Conservation (phyloP, 2,888 invertebrate species). For the Noctua comes region DNA sequence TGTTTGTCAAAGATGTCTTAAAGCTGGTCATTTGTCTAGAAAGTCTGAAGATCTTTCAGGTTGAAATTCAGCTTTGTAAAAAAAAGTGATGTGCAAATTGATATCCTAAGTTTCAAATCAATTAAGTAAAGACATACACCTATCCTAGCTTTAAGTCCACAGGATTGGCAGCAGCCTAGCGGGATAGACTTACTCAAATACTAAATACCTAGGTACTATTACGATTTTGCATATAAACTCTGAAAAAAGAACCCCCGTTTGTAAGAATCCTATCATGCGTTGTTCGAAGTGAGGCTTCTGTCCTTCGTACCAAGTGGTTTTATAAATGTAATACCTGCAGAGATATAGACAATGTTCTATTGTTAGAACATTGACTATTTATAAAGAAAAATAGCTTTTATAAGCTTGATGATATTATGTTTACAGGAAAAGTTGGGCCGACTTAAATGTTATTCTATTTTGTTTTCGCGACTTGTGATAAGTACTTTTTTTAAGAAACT, state of each 20-base stretch:
- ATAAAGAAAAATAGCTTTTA: slow-evolving; percentile 48
- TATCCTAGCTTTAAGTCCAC: not conserved
- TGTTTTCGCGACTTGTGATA: slow-evolving; percentile 1
- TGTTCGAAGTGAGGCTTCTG: slow-evolving; percentile 31
- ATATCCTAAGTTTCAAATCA: not conserved
- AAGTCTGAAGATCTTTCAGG: not conserved
- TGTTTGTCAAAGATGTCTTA: not conserved
- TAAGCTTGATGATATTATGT: slow-evolving; percentile 38
- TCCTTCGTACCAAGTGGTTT: not conserved
- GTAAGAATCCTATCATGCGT: not conserved
- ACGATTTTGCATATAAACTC: not conserved
- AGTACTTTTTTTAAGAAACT: slow-evolving; percentile 3
- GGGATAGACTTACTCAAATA: not conserved
- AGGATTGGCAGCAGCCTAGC: not conserved
- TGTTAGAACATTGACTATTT: slow-evolving; percentile 63
- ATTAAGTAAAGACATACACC: not conserved
- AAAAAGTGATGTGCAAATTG: not conserved
- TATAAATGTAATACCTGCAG: slow-evolving; percentile 43
- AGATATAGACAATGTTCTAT: slow-evolving; percentile 56
- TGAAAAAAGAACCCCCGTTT: not conserved
- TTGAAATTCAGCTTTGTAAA: not conserved
- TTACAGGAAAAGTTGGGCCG: slow-evolving; percentile 25
- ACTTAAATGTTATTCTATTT: slow-evolving; percentile 21
- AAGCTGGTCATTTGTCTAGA: not conserved
- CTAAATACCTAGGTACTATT: not conserved